Evolutionary conservation across 1,140 invertebrate species (phyloP).

Genomic region (Zaprionus lachaisei): DNA sequence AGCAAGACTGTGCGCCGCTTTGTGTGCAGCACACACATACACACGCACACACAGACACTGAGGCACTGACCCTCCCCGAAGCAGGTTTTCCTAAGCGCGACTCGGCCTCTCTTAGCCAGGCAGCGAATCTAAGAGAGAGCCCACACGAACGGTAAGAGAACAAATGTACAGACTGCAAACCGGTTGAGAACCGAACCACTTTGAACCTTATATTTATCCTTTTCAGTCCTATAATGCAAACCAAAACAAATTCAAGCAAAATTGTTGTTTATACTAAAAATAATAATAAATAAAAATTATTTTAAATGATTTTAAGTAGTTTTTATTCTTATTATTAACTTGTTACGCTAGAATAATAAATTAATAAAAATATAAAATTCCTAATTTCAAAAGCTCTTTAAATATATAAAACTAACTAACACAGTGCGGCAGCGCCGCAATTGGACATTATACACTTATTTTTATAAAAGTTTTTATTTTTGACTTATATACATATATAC

Average conservation of each 20-base stretch:
- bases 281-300: no score
- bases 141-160: constrained; percentile 9
- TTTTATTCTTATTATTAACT: no score
- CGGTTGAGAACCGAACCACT: constrained; percentile 17
- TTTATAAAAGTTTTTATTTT: no score
- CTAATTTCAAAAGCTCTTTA: not conserved
- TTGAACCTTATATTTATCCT: no score
- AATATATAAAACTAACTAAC: not conserved
- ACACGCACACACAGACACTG: constrained; percentile 16
- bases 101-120: constrained; percentile 9
- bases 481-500: no score
- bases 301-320: no score
- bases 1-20: constrained; percentile 5
- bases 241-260: no score
- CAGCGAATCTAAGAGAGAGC: constrained; percentile 13
- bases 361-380: not conserved
- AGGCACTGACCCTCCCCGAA: constrained; percentile 47
- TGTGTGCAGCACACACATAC: not conserved
- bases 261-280: no score
- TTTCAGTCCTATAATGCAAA: no score
- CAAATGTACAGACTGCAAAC: constrained; percentile 10
- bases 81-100: constrained; percentile 31
- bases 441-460: no score
- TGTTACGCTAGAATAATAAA: no score
- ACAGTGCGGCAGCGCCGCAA: no score